These are phyloP conservation scores for Lamellibrachia luymesi DNA, from an alignment of 1,140 invertebrate genomes.

Conservation along the genomic window DNA sequence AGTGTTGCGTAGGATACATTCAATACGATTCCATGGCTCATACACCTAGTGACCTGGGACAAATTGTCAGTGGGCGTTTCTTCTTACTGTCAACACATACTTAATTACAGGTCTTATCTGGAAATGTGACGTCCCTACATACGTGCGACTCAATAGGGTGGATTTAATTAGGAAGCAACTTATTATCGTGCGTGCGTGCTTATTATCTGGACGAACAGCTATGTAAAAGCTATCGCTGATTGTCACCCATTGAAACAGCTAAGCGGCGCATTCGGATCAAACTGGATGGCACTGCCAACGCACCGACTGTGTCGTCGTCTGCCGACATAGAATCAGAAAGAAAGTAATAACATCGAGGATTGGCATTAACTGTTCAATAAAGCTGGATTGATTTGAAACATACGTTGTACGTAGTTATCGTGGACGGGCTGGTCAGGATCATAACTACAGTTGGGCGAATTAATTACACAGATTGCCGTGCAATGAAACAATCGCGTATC, in stretches of 20 bases:
- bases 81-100: no score
- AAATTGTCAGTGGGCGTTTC: not conserved
- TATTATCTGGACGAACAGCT: not conserved
- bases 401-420: not conserved
- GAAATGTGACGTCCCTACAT: not conserved
- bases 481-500: no score
- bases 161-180: not conserved
- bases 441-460: not conserved
- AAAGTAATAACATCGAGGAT: not conserved
- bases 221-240: not conserved
- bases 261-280: not conserved
- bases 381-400: not conserved
- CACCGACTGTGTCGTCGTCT: not conserved
- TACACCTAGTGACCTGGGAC: not conserved
- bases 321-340: not conserved
- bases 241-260: not conserved
- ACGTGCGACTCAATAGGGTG: not conserved
- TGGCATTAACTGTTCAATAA: not conserved
- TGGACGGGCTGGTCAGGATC: no score
- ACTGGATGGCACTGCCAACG: not conserved
- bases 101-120: not conserved
- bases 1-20: not conserved
- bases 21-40: not conserved
- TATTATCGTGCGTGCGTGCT: not conserved
- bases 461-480: not conserved